Evolutionary conservation across 2,888 invertebrate species (phyloP), one percentile per base, ranked within the genome.

Genomic region (Noctua comes): DNA sequence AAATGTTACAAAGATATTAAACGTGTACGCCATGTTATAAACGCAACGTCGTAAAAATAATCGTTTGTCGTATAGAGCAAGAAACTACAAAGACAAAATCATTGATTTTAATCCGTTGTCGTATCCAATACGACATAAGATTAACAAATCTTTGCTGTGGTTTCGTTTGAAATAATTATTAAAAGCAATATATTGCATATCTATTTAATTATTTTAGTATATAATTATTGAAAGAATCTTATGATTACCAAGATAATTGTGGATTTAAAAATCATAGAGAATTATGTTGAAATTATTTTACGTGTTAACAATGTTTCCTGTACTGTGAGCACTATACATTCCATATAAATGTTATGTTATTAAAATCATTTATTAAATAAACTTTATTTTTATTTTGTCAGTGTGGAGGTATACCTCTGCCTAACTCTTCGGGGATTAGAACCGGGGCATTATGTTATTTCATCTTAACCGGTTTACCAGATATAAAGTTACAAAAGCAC

Each of bases 111-210:
- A 81, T 71, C 27, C 16, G 13, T 43, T 78, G 76, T 87, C 69
- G 31, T 78, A 81, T 73, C 18, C 69, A 76, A 76, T 75, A 86
- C 57, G 64, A 79, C 62, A 71, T 73, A 43, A 36, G 54, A 71
- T 86, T 83, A 68, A 64, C 6, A 59, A 16, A 69, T 75, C 40
- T 83, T 69, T 75, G 31, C 40, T 31, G 36, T 80, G 27, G n/a
- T 68, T 76, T 76, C 8, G 73, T 76, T 84, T 68, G 36, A 86
- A 86, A 75, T 85, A 71, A 79, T 77, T 77, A 59, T 80, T 66
- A 70, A 77, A 88, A 88, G 89, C 88, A 88, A 88, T 88, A 85
- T 68, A 40, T 79, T 46, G 86, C 89, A 89, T 89, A 89, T 89
- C 89, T 86, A 80, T 88, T 10, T 80, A 79, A 72, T 88, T 82